phyloP scores from a whole-genome alignment of 2,113 vertebrate species.

The Xenopus laevis region DNA sequence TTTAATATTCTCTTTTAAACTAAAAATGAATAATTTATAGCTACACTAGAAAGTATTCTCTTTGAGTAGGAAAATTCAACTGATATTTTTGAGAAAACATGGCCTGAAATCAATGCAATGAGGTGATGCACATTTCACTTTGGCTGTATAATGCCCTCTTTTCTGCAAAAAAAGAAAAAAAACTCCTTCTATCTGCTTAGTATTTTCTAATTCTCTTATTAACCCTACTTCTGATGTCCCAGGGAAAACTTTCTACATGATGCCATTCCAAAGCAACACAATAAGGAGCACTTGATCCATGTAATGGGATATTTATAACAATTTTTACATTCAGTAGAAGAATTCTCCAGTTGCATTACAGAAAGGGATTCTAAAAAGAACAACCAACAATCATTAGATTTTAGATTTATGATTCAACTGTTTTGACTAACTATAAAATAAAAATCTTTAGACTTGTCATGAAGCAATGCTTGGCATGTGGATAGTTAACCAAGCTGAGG shows the following conservation, averaged over 20 bases:
- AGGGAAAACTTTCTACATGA: slow-evolving; percentile 13
- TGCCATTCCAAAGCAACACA: slow-evolving; percentile 13
- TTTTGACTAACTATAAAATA: neutral
- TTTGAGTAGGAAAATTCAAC: too few relatives aligned
- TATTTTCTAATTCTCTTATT: slow-evolving; percentile 48
- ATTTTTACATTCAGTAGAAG: slow-evolving; percentile 4
- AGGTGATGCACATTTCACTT: too few relatives aligned
- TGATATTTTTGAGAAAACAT: too few relatives aligned
- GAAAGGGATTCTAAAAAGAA: too few relatives aligned
- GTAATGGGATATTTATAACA: slow-evolving; percentile 18
- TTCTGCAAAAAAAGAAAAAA: too few relatives aligned
- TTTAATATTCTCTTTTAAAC: too few relatives aligned
- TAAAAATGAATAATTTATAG: too few relatives aligned
- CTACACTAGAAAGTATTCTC: too few relatives aligned
- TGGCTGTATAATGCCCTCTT: too few relatives aligned
- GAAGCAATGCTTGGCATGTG: slow-evolving; percentile 24
- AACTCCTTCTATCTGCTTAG: too few relatives aligned
- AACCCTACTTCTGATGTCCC: slow-evolving; percentile 59
- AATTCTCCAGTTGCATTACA: slow-evolving; percentile 6
- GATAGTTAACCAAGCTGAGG: neutral
- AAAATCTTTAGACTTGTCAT: neutral
- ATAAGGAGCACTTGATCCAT: neutral
- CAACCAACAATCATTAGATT: neutral
- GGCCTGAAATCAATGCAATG: too few relatives aligned
- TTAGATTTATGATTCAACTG: slow-evolving; percentile 2